These are phyloP conservation scores for Florisuga fusca DNA, from an alignment of 2,797 vertebrate species.

Conservation along the genomic window DNA sequence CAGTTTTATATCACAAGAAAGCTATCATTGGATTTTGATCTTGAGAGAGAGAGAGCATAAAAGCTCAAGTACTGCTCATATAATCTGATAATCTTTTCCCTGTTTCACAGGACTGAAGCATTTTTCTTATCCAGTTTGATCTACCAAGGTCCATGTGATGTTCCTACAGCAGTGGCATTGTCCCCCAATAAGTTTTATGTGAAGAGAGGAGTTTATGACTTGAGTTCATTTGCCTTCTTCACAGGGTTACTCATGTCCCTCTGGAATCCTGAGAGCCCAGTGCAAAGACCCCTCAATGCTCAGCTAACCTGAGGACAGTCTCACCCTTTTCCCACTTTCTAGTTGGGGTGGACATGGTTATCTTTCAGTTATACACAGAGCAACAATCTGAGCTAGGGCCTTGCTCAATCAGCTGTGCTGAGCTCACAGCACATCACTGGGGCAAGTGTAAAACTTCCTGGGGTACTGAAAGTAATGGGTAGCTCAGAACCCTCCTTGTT, in stretches of 20 bases:
- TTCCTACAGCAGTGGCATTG: not conserved
- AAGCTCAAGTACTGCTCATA: not conserved
- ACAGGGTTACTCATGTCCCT: not conserved
- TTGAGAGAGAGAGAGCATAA: not conserved
- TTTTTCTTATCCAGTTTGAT: conserved; percentile 26
- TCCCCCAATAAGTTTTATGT: not conserved
- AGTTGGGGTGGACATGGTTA: not conserved
- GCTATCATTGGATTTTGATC: not conserved
- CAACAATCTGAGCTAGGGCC: not conserved
- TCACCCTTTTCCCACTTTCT: not conserved
- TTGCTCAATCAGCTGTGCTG: not conserved
- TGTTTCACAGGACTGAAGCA: not conserved
- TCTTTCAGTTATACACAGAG: not conserved
- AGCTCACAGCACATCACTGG: not conserved
- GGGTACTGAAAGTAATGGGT: not conserved
- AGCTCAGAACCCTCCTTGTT: not conserved
- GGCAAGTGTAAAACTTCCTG: not conserved
- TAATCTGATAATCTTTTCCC: conserved; percentile 30
- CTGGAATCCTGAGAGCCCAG: not conserved
- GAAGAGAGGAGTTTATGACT: not conserved
- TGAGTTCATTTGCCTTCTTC: conserved; percentile 35
- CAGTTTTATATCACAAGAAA: not conserved
- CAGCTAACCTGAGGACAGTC: not conserved
- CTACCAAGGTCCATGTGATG: conserved; percentile 33
- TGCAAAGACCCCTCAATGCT: not conserved